phyloP scores from a whole-genome alignment of 2,113 vertebrate genomes.

The Notothenia coriiceps region DNA sequence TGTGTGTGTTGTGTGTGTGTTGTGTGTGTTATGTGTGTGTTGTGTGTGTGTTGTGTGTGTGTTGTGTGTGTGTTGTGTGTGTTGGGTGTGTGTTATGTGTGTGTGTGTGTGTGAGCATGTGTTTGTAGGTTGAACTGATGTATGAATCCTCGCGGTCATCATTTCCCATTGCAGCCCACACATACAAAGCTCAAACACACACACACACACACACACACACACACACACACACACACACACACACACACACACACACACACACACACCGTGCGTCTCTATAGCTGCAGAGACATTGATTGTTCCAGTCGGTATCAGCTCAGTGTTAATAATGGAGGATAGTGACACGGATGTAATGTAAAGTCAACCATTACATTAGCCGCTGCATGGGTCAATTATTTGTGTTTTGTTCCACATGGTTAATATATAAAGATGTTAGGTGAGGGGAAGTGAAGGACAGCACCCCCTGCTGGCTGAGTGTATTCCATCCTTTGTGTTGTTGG shows the following conservation, averaged over 20 bases:
- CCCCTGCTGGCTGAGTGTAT: background rate
- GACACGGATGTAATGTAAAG: constrained; percentile 1
- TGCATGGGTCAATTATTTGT: background rate
- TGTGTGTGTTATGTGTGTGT: too few species aligned
- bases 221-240: background rate
- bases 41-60: background rate
- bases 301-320: background rate
- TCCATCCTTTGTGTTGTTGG: too few species aligned
- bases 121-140: constrained; percentile 2
- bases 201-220: background rate
- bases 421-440: too few species aligned
- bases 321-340: background rate
- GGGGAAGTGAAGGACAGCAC: background rate
- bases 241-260: background rate
- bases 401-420: background rate
- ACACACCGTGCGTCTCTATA: background rate
- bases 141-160: constrained; percentile 9
- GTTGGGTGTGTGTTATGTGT: too few species aligned
- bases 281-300: background rate
- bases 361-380: background rate
- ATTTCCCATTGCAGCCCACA: background rate
- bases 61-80: too few species aligned
- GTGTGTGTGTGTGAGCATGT: background rate
- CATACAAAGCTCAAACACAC: constrained; percentile 2
- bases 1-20: background rate